Evolutionary conservation across 2,113 vertebrate species (phyloP), one percentile per base, ranked within the genome.

Genomic region (Phylloscopus whistleri): DNA sequence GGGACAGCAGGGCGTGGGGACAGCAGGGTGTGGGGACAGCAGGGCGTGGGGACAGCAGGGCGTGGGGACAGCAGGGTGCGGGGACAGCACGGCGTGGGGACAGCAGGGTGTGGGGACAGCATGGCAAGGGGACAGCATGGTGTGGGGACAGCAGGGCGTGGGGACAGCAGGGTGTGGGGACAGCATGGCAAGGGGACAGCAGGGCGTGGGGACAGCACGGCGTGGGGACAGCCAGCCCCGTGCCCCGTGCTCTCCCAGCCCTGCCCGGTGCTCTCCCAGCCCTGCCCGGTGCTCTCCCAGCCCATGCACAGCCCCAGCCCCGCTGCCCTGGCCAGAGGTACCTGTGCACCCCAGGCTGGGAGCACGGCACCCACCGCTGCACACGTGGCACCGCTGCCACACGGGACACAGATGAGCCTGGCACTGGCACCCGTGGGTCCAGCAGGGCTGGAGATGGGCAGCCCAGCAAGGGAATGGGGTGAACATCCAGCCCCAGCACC

Each of bases 81-180:
- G 78, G 80, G 49, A 49, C 8, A 3, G 15, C 7, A 3, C 0
- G 0, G 58, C 1, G 0, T 0, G 13, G 88, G n/a, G n/a, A n/a
- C n/a, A n/a, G n/a, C n/a, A n/a, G n/a, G n/a, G n/a, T n/a, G 0
- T 5, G n/a, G n/a, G n/a, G n/a, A n/a, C n/a, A n/a, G n/a, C n/a
- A n/a, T n/a, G n/a, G n/a, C n/a, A n/a, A n/a, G 48, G 78, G 80
- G 49, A 49, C 8, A 3, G 15, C 7, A 3, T 0, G 0, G 58
- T 1, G 0, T 0, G 13, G 88, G n/a, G n/a, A n/a, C n/a, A n/a
- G n/a, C n/a, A n/a, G n/a, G n/a, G n/a, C n/a, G n/a, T n/a, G n/a
- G n/a, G n/a, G n/a, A n/a, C n/a, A n/a, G n/a, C n/a, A n/a, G n/a
- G n/a, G n/a, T n/a, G 0, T 5, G n/a, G n/a, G n/a, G n/a, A n/a